Conservation (phyloP, 2,888 invertebrate species). For the Brachylomia viminalis region DNA sequence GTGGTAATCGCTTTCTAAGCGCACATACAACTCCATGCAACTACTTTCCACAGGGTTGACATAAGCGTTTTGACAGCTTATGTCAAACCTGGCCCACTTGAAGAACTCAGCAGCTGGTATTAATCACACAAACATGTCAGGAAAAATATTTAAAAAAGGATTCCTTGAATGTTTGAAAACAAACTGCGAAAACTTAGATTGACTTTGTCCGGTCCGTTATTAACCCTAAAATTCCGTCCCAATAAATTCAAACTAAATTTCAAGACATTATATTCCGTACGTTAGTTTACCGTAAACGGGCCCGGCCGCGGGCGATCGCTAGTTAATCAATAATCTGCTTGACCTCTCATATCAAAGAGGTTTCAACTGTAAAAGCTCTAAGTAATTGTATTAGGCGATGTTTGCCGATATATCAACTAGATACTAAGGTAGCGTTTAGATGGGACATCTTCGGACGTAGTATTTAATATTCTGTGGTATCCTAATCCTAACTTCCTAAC, state of each 20-base stretch:
- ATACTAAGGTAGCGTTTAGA: constrained; percentile 36
- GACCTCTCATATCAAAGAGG: constrained; percentile 64
- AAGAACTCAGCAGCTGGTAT: background rate
- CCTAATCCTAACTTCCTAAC: no score
- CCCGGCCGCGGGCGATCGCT: constrained; percentile 53
- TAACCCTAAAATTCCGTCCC: constrained; percentile 15
- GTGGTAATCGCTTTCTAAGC: background rate
- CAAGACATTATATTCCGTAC: constrained; percentile 40
- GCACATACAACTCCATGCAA: background rate
- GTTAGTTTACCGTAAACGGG: constrained; percentile 42
- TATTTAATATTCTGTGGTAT: background rate
- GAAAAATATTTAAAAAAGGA: background rate
- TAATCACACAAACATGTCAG: background rate
- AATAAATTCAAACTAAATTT: constrained; percentile 43
- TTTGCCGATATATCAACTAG: constrained; percentile 54
- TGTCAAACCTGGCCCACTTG: fast-evolving
- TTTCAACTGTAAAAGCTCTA: constrained; percentile 61
- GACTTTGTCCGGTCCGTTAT: background rate
- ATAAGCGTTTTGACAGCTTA: background rate
- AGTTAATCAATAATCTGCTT: constrained; percentile 65
- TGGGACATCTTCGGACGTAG: background rate
- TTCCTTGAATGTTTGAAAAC: background rate
- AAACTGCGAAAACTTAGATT: constrained; percentile 18
- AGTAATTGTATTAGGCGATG: constrained; percentile 62
- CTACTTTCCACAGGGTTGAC: background rate